These are phyloP conservation scores for Festucalex cinctus DNA, from an alignment of 2,113 vertebrate genomes.

Conservation along the genomic window DNA sequence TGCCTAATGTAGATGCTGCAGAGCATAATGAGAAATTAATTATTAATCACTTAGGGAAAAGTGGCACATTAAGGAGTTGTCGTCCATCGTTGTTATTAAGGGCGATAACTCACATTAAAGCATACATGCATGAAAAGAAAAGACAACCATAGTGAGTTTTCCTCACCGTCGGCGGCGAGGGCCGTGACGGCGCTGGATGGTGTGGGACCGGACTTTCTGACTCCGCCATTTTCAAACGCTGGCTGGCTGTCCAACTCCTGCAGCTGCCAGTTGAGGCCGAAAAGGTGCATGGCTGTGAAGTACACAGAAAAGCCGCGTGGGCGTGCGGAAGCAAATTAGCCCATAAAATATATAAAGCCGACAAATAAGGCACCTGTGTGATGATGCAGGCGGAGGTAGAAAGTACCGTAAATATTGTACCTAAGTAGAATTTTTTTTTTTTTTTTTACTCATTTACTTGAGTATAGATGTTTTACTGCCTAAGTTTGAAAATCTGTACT, in stretches of 20 bases:
- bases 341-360: slow-evolving; percentile 42
- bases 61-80: neutral
- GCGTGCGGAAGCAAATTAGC: slow-evolving; percentile 45
- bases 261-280: slow-evolving; percentile 97
- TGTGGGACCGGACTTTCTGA: slow-evolving; percentile 83
- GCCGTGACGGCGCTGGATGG: slow-evolving; percentile 83
- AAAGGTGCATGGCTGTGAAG: slow-evolving; percentile 91
- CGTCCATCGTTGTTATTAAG: neutral
- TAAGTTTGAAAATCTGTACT: neutral
- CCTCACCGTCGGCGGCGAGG: slow-evolving; percentile 85
- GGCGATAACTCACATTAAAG: neutral
- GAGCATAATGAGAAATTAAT: slow-evolving; percentile 2
- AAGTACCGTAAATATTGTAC: neutral
- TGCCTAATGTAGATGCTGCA: neutral
- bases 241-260: slow-evolving; percentile 89
- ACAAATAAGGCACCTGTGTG: slow-evolving; percentile 46
- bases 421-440: neutral
- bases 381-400: neutral
- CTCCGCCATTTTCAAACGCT: slow-evolving; percentile 89
- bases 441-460: neutral
- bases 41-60: neutral
- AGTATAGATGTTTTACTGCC: neutral
- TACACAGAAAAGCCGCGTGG: slow-evolving; percentile 49
- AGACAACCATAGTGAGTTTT: slow-evolving; percentile 1
- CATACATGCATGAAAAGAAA: neutral